Conservation (phyloP, 2,888 invertebrate species). For the Hofmannophila pseudospretella region DNA sequence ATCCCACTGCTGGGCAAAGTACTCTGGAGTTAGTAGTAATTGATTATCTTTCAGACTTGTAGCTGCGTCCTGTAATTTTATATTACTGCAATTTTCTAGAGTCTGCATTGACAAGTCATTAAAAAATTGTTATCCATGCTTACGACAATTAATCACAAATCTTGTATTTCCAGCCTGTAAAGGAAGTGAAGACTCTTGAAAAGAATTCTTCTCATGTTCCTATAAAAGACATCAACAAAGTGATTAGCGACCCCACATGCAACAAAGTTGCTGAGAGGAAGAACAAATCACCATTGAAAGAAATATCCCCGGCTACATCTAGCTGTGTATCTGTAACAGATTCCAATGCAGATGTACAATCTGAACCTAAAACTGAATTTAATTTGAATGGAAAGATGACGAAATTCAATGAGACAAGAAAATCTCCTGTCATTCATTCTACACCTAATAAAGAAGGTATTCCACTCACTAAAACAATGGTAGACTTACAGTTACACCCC, state of each 20-base stretch:
- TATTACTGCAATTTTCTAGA: too few species aligned
- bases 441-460: conserved; percentile 68
- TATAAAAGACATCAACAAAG: conserved; percentile 48
- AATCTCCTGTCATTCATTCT: conserved; percentile 66
- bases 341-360: conserved; percentile 27
- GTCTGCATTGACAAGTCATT: too few species aligned
- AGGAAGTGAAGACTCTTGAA: conserved; percentile 34
- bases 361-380: conserved; percentile 46
- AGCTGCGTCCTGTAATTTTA: too few species aligned
- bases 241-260: conserved; percentile 36
- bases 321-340: conserved; percentile 30
- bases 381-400: conserved; percentile 58
- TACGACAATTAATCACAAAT: too few species aligned
- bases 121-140: too few species aligned
- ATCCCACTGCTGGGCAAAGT: too few species aligned
- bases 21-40: too few species aligned
- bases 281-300: conserved; percentile 30
- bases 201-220: conserved; percentile 47
- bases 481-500: conserved; percentile 63
- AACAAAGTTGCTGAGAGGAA: conserved; percentile 43
- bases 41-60: too few species aligned
- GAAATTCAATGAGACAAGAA: conserved; percentile 60
- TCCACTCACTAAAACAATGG: conserved; percentile 69
- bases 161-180: conserved; percentile 49
- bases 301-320: conserved; percentile 21